Evolutionary conservation across 2,113 vertebrate genomes (phyloP), one percentile per base, ranked within the genome.

Genomic region (Ptychochromis oligacanthus): DNA sequence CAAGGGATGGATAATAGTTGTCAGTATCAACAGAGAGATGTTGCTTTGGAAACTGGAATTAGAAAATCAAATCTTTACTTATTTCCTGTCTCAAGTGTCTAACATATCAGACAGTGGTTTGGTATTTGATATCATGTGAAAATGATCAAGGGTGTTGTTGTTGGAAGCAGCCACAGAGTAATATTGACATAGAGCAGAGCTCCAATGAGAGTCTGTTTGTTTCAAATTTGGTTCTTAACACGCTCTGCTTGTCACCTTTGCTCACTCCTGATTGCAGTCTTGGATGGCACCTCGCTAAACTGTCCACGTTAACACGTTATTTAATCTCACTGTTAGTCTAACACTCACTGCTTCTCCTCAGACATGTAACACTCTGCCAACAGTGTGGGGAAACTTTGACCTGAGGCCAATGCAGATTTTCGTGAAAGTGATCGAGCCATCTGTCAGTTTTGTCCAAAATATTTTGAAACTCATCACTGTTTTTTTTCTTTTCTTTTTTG

Each of bases 121-220:
- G 55, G 62, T 72, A 15, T 88, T 87, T 62, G 60, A 81, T 83
- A 83, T 85, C 86, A 67, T 88, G 85, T 82, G 60, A 84, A 88
- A 91, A 78, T 59, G 52, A 88, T 82, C 80, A 78, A 75, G 62
- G 67, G 26, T 86, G 75, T 79, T 79, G 72, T 57, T 76, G 57
- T 34, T 54, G 34, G 26, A 83, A 65, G 34, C 56, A 70, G 84
- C 74, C 77, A 57, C 55, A 14, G 13, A 64, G 77, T 80, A 26
- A 22, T 40, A 26, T 38, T 86, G 81, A 90, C 61, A 57, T 0
- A 83, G 49, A 77, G 43, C 89, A 85, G 84, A 85, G 65, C 84
- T 57, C 28, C 72, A 14, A 4, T n/a, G 54, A 8, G 43, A 61
- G 67, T 7, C 56, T 11, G 3, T n/a, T 67, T 22, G 13, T 54